Base-by-base conservation (phyloP, 2,797 vertebrate genomes). In the Sebastes iracundus region DNA sequence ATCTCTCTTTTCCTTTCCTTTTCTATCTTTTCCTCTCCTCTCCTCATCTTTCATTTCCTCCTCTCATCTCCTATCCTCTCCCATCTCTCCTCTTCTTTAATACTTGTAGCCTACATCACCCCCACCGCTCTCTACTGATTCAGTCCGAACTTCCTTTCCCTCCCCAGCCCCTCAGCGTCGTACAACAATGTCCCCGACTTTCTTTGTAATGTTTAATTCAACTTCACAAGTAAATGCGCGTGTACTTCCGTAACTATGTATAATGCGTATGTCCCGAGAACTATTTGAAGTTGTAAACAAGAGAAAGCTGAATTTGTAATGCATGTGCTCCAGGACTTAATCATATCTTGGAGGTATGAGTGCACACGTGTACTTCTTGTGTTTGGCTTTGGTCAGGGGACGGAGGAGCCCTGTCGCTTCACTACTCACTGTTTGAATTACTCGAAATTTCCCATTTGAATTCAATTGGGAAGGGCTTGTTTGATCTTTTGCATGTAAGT, bases 401-500 rank as follows among this genome's bases (percentile, higher is more conserved):
- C 87, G 84, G 91, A 94, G 77, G 90, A 89, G 86, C 83, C 72
- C 88, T 60, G 87, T 92, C 75, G 89, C 91, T 93, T 90, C 90
- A 92, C 90, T 92, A 84, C 92, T 93, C 88, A 81, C 90, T 83
- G 79, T 95, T 94, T 93, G 93, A 96, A 94, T 95, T 93, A 93
- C 91, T 90, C 61, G 35, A 87, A 93, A 94, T 94, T 94, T 95
- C 87, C 92, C 88, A 94, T 96, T 96, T 95, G 90, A 96, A 95
- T 96, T 94, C 92, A 93, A 94, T 93, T 95, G 94, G 75, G 82
- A 86, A 89, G 49, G 84, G 91, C 90, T 94, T 95, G 94, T 96
- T 96, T 96, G 95, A 96, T 96, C 95, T 96, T 92, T 91, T 93
- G 88, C 94, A 93, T 93, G 92, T 94, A 88, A 94, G 93, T 93